These are phyloP conservation scores for Lates japonicus DNA, from an alignment of 2,797 vertebrate genomes.

Conservation along the genomic window DNA sequence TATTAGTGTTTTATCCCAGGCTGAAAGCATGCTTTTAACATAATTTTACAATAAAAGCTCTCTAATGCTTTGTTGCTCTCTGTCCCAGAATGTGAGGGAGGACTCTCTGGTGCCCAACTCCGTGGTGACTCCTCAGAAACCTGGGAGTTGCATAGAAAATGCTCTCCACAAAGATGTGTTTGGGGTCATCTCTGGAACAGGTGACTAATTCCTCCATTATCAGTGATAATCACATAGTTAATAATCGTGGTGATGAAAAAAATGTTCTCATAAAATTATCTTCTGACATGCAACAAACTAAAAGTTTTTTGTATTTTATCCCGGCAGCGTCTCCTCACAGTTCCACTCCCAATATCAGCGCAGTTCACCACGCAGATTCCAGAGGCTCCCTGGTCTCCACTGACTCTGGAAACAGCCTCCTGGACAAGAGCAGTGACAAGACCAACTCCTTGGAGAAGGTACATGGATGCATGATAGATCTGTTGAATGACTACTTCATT, in stretches of 20 bases:
- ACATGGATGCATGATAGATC: neutral
- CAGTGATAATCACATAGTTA: neutral
- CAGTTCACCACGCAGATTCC: conserved; percentile 93
- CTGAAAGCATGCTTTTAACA: neutral
- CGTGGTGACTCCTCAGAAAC: conserved; percentile 90
- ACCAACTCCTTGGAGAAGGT: conserved; percentile 96
- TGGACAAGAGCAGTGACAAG: conserved; percentile 92
- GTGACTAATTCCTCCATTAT: conserved; percentile 71
- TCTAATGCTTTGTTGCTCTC: neutral
- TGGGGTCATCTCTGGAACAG: conserved; percentile 96
- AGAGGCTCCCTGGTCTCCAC: conserved; percentile 96
- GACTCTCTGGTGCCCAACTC: conserved; percentile 87
- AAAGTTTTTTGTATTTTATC: neutral
- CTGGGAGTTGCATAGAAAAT: conserved; percentile 89
- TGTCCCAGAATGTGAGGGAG: conserved; percentile 89
- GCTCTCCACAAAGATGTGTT: conserved; percentile 96
- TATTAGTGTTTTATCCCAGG: neutral
- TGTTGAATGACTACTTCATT: too few species aligned
- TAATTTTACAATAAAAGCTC: neutral
- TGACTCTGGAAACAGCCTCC: conserved; percentile 94
- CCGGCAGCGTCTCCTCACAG: conserved; percentile 91
- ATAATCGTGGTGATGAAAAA: too few species aligned
- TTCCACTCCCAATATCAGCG: conserved; percentile 92
- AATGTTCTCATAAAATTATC: neutral
- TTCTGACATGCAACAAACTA: neutral